phyloP scores from a whole-genome alignment of 2,888 invertebrate species.

The Drosophila peninsularis region DNA sequence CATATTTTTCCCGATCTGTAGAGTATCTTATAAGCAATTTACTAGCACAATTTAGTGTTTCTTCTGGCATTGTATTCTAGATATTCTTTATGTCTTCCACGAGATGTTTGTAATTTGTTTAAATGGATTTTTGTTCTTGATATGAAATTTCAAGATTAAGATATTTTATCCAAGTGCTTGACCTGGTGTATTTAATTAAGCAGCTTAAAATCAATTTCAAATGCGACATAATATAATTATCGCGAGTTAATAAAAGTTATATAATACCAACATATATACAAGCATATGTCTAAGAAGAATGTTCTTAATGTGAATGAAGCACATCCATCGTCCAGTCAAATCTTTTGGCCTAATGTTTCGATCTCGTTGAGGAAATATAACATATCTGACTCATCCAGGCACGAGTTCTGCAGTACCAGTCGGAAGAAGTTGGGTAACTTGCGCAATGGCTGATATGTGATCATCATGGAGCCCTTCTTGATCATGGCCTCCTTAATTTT shows the following conservation, averaged over 20 bases:
- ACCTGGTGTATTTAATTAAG: conserved; percentile 33
- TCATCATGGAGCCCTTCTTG: conserved; percentile 97
- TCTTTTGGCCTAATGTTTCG: conserved; percentile 91
- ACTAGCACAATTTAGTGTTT: too few relatives aligned
- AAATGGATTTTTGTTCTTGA: not conserved
- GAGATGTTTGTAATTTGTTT: not conserved
- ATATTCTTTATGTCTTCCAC: not conserved
- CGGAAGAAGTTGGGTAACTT: conserved; percentile 97
- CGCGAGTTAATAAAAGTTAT: conserved; percentile 38
- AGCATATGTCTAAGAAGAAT: conserved; percentile 63
- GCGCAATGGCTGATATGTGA: conserved; percentile 96
- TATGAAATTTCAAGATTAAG: not conserved
- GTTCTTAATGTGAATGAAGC: conserved; percentile 33
- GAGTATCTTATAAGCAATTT: too few relatives aligned
- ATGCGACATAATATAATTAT: conserved; percentile 24
- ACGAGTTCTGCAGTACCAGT: conserved; percentile 96
- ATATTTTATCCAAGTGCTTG: conserved; percentile 18
- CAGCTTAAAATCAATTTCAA: conserved; percentile 38
- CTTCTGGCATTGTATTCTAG: too few relatives aligned
- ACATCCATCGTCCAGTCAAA: conserved; percentile 81
- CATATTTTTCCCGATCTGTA: too few relatives aligned
- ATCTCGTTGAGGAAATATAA: conserved; percentile 94
- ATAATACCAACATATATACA: conserved; percentile 48
- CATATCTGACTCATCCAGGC: conserved; percentile 93
- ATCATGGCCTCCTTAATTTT: conserved; percentile 98